Base-by-base conservation (phyloP, 2,888 invertebrate species). In the Microchrysa polita region DNA sequence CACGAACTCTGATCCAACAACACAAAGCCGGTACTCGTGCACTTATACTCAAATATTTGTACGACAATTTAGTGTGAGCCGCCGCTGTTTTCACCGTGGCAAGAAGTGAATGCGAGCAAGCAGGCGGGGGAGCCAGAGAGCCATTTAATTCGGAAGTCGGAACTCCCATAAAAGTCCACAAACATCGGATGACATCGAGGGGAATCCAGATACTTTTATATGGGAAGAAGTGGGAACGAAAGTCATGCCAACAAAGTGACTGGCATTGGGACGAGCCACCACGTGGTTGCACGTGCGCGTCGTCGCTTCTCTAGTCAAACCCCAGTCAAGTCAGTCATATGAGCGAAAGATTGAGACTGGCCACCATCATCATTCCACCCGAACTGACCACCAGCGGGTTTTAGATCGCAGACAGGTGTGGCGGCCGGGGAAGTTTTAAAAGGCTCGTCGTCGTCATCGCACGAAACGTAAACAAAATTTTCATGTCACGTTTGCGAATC, bases 231-330 rank as follows among this genome's bases (percentile, higher is more conserved):
- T 42, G 42, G 42, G 27, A 34, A 34, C 7, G 27, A 34, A 2
- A 34, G n/a, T n/a, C n/a, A 34, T 7, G 27, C 27, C 27, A 34
- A 34, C 27, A 34, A 34, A 34, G 27, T 5, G 27, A n/a, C 48
- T 10, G 4, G 48, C 16, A 48, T 12, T n/a, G 4, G 12, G 2
- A 48, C 4, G 48, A 48, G 48, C 18, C 27, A 69, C 69, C 69
- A 69, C 69, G 69, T 69, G 69, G 48, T 55, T 23, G 69, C 69
- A 69, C 69, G 69, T 69, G 69, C 69, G 69, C 69, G 57, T 16
- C 23, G 18, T n/a, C n/a, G n/a, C n/a, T n/a, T n/a, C n/a, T n/a
- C 65, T 20, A 22, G 14, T 10, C 52, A 10, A 23, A 40, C 42
- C 12, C n/a, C 40, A n/a, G n/a, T n/a, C n/a, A n/a, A n/a, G n/a